A percentile compares a stretch with the other conserved stretches of the same genome.
Conservation (phyloP, 2,113 vertebrate species). For the Dasyurus viverrinus region DNA sequence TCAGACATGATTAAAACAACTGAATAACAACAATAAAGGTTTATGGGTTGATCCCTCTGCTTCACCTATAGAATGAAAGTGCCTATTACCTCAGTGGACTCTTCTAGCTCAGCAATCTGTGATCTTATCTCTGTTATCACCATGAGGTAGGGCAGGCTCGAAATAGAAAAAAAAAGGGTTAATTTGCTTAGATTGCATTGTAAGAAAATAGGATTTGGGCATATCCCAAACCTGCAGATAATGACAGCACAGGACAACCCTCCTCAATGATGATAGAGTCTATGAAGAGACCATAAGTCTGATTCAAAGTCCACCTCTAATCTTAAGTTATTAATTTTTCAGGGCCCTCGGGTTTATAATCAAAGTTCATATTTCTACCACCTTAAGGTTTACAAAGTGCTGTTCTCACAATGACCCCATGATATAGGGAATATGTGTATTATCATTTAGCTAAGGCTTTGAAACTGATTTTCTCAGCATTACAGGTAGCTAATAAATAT, state of each 20-base stretch:
- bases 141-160: not conserved
- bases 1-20: too few relatives aligned
- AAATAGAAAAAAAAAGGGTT: not conserved
- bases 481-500: not conserved
- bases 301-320: not conserved
- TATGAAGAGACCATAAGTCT: not conserved
- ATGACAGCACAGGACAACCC: too few relatives aligned
- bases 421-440: not conserved
- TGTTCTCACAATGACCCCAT: too few relatives aligned
- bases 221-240: not conserved
- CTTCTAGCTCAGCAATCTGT: not conserved
- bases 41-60: not conserved
- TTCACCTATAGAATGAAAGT: not conserved
- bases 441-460: not conserved
- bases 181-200: too few relatives aligned
- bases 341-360: not conserved
- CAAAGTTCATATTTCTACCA: not conserved
- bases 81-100: not conserved
- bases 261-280: not conserved
- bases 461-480: not conserved
- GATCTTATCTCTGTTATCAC: not conserved
- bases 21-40: not conserved
- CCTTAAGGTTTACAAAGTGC: not conserved
- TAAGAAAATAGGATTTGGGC: not conserved
- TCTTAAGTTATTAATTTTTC: not conserved